Base-by-base conservation (phyloP, 2,113 vertebrate species). In the Plotosus lineatus region DNA sequence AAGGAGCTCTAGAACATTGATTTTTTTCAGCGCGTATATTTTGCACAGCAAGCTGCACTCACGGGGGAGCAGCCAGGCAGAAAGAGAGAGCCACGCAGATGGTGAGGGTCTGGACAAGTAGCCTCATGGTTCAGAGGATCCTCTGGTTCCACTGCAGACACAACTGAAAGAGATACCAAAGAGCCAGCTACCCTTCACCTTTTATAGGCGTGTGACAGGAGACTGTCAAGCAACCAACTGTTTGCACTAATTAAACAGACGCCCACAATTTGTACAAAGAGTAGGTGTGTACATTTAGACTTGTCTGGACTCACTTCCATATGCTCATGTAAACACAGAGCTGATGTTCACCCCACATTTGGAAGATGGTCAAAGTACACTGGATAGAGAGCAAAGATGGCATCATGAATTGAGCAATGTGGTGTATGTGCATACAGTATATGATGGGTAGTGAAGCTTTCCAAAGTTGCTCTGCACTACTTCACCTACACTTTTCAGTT, bases 61-160 rank as follows among this genome's bases (percentile, higher is more conserved):
- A 93, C 92, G 21, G 6, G 21, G 82, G 72, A 23, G 69, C 87
- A 53, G 76, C 76, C 8, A 74, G 75, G 79, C 81, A 58, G 28
- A 89, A 63, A 26, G 83, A 84, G 81, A 92, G 81, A 44, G 77
- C 84, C 83, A 88, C 75, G 56, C 83, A 84, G 69, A 93, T 77
- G 61, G 85, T 85, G 77, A 91, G 83, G 12, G 78, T 58, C 26
- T 83, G 78, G 33, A 79, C 2, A 40, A 92, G 87, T 78, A 89
- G 87, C 83, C 86, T 91, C 91, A 93, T 93, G 83, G n/a, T 79
- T 74, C 85, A 31, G 66, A 68, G 40, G 77, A 81, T 91, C 81
- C 75, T 86, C 81, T 81, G 83, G 77, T 61, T 82, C 79, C 72
- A 80, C 82, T 80, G 66, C 63, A 80, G 66, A 85, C 78, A 84